A percentile compares a stretch with the other conserved stretches of the same genome.
phyloP scores from a whole-genome alignment of 2,113 vertebrate genomes.

The Ifrita kowaldi region DNA sequence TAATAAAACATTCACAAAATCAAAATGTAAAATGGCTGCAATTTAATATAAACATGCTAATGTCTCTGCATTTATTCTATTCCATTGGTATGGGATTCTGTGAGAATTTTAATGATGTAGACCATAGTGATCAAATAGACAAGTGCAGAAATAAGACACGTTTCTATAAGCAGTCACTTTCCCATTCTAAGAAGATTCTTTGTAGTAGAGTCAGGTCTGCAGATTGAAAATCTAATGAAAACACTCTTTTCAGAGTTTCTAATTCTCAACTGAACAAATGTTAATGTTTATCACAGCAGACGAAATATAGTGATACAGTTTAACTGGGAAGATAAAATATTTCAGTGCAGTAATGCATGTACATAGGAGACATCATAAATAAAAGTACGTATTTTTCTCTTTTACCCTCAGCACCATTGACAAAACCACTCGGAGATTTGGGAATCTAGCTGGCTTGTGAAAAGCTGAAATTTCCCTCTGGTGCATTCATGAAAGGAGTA shows the following conservation, averaged over 20 bases:
- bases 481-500: background rate
- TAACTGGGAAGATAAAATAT: background rate
- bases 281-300: constrained; percentile 16
- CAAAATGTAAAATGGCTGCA: background rate
- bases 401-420: background rate
- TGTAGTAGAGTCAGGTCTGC: background rate
- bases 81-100: background rate
- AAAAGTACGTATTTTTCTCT: background rate
- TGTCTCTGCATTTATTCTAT: background rate
- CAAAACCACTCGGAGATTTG: background rate
- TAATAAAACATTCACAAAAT: constrained; percentile 53
- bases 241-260: background rate
- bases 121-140: background rate
- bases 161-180: background rate
- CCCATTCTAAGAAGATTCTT: background rate
- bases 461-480: background rate
- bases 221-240: background rate
- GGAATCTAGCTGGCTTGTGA: background rate
- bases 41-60: constrained; percentile 1
- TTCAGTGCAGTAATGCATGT: background rate
- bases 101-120: constrained; percentile 17
- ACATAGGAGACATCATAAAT: background rate
- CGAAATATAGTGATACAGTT: background rate
- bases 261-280: background rate
- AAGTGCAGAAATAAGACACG: background rate